Evolutionary conservation across 2,113 vertebrate genomes (phyloP), one percentile per base, ranked within the genome.

Genomic region (Heloderma charlesbogerti): DNA sequence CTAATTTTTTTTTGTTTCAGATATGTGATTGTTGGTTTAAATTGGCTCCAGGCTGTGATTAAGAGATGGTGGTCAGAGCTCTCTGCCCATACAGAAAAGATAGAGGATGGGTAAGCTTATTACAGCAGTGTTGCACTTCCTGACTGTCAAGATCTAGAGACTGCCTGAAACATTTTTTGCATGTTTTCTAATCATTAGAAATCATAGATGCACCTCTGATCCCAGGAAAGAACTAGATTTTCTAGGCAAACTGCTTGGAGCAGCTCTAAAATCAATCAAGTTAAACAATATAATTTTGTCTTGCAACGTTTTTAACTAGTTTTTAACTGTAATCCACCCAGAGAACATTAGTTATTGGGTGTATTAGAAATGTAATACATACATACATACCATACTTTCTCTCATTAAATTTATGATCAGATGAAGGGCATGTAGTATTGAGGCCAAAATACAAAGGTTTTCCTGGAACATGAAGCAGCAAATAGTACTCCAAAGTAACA

Each of bases 1-100:
- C 75, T n/a, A n/a, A n/a, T n/a, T n/a, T n/a, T n/a, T n/a, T 89
- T 31, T 94, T 93, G n/a, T 96, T 98, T 86, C 98, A 99, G 99
- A 85, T 99, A 99, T 37, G 96, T 98, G 51, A 96, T 97, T 90
- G 98, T 97, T 95, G 98, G 98, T 92, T 97, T 99, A 94, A 98
- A 98, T 92, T 99, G 99, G 99, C 97, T 99, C 89, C 96, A 97
- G 94, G 98, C 98, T 91, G 98, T 99, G 95, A 97, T 99, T 96
- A 98, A 98, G 95, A 98, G 97, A 91, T 99, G 99, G 98, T 97
- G 97, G 98, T 96, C 98, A 94, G 98, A 99, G 80, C 96, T 99
- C 0, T 98, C 97, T 94, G 94, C 94, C 90, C 97, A 98, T 92
- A 96, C 97, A 92, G 97, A 95, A 91, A 96, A 96, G 94, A 94